Percentiles rank a stretch among this genome's conserved stretches.
Evolutionary conservation across 1,140 invertebrate species (phyloP).

Genomic region (Hyles euphorbiae): DNA sequence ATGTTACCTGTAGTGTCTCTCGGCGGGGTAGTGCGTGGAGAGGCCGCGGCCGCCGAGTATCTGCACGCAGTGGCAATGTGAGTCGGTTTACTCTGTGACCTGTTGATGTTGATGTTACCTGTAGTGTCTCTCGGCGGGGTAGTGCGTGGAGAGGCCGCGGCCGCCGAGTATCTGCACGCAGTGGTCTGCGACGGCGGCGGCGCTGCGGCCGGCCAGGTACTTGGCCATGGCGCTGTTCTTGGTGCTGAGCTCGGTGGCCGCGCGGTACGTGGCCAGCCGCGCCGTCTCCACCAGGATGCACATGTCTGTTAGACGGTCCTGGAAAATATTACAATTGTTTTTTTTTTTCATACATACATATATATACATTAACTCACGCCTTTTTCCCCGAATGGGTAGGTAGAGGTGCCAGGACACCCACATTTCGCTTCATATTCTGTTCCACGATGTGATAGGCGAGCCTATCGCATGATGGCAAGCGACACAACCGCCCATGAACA

Average conservation of each 20-base stretch:
- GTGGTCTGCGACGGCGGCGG: conserved; percentile 89
- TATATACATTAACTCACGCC: no score
- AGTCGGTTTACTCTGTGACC: no score
- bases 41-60: conserved; percentile 81
- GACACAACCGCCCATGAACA: no score
- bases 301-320: conserved; percentile 88
- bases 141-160: conserved; percentile 91
- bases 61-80: conserved; percentile 75
- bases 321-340: neutral
- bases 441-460: no score
- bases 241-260: conserved; percentile 76
- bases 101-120: conserved; percentile 36
- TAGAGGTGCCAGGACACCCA: no score
- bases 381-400: no score
- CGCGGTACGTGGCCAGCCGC: conserved; percentile 88
- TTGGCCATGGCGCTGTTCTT: conserved; percentile 94
- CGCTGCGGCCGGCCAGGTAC: conserved; percentile 88
- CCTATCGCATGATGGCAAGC: no score
- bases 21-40: no score
- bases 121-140: conserved; percentile 93
- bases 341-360: no score
- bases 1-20: no score
- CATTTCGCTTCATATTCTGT: no score
- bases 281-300: conserved; percentile 85
- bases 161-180: conserved; percentile 91